Percentiles rank a stretch among this genome's conserved stretches.
Evolutionary conservation across 2,888 invertebrate genomes (phyloP).

Genomic region (Anticlea derivata): DNA sequence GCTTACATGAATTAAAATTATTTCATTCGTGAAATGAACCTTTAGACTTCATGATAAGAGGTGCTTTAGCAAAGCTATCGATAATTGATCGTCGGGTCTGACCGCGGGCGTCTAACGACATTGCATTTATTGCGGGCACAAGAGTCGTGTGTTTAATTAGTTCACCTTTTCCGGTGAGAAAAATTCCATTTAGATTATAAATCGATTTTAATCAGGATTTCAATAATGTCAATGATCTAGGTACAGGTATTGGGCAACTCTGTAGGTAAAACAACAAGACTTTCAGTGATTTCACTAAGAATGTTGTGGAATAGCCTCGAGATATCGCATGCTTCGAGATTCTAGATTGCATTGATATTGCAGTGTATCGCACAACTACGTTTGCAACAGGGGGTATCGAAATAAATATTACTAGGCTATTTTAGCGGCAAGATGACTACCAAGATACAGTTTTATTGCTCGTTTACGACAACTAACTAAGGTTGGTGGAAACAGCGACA

Average conservation of each 20-base stretch:
- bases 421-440: neutral
- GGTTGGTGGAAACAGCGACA: neutral
- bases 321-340: too few species aligned
- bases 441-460: neutral
- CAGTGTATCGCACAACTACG: neutral
- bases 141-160: slow-evolving; percentile 32
- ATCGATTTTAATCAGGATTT: neutral
- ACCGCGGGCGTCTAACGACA: slow-evolving; percentile 50
- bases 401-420: neutral
- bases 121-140: slow-evolving; percentile 50
- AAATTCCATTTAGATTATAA: neutral
- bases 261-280: too few species aligned
- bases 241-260: too few species aligned
- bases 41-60: neutral
- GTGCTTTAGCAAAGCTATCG: neutral
- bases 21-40: neutral
- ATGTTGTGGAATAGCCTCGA: too few species aligned
- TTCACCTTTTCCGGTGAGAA: slow-evolving; percentile 6
- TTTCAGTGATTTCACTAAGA: too few species aligned
- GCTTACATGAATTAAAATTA: neutral
- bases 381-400: neutral
- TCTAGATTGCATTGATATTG: too few species aligned
- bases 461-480: neutral
- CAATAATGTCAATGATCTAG: neutral
- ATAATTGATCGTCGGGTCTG: slow-evolving; percentile 2